phyloP scores from a whole-genome alignment of 2,113 vertebrate species.

The Formicarius rufipectus region DNA sequence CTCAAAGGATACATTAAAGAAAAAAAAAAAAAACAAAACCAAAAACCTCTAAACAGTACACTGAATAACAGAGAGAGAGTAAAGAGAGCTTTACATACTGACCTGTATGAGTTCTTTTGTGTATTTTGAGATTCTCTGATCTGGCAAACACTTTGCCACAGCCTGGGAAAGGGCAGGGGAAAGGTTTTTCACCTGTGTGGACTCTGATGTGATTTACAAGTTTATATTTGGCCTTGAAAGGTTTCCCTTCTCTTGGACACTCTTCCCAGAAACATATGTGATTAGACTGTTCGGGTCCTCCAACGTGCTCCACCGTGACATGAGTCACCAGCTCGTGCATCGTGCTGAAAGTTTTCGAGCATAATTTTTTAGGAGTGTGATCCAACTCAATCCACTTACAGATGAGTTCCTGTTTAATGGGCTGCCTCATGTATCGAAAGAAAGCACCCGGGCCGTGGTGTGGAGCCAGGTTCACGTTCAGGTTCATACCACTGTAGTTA shows the following conservation, averaged over 20 bases:
- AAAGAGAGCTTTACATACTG: conserved; percentile 77
- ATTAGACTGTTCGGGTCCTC: conserved; percentile 94
- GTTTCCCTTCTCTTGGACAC: conserved; percentile 96
- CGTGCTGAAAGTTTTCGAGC: conserved; percentile 98
- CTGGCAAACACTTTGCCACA: conserved; percentile 99
- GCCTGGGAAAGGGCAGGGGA: conserved; percentile 97
- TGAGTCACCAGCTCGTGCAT: conserved; percentile 98
- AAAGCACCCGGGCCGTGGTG: conserved; percentile 94
- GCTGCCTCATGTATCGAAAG: conserved; percentile 98
- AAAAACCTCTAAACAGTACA: conserved; percentile 6
- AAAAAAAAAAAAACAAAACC: not conserved
- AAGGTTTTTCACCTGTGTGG: conserved; percentile 99
- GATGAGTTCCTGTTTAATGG: conserved; percentile 98
- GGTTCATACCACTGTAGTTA: conserved; percentile 90
- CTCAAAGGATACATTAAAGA: conserved; percentile 19
- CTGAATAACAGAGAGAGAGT: conserved; percentile 33
- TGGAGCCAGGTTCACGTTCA: conserved; percentile 88
- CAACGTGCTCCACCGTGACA: conserved; percentile 97
- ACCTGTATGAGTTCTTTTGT: conserved; percentile 99
- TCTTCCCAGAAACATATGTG: conserved; percentile 99
- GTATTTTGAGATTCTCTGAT: conserved; percentile 99
- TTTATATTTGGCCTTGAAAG: conserved; percentile 99
- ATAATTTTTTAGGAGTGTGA: conserved; percentile 85
- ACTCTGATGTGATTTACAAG: conserved; percentile 99
- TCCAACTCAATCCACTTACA: conserved; percentile 97